Base-by-base conservation (phyloP, 2,113 vertebrate species). In the Tretioscincus oriximinensis region DNA sequence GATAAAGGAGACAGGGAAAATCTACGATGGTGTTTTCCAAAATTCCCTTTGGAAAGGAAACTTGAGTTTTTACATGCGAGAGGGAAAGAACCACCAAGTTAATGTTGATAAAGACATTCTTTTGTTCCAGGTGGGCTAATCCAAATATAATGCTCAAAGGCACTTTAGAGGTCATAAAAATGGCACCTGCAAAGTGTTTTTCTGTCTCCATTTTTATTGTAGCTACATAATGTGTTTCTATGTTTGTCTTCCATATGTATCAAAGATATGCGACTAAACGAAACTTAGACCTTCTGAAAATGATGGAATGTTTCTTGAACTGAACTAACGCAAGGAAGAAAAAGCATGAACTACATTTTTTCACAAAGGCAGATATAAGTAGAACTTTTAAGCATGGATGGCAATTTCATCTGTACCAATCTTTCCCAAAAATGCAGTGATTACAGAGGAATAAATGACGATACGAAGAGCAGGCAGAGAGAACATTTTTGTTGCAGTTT, bases 101-200 rank as follows among this genome's bases (percentile, higher is more conserved):
- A 78, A 85, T 91, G 82, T 88, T 86, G 77, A 82, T 85, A 63
- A 69, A 85, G 73, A 86, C 73, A 83, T 85, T 91, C 65, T 86
- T 90, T 91, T 86, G 78, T 84, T 91, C 84, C 83, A 86, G 74
- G 70, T 75, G 80, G 76, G 81, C 31, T 87, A 85, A 82, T 87
- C 81, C 82, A 87, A 89, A 70, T 80, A 85, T 87, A 84, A 87
- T 82, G 54, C 87, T 86, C 81, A 65, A 82, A 78, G 77, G 26
- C 81, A 84, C 79, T 68, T 72, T 73, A 90, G 79, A 86, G 49
- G 79, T 80, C 82, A 51, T 87, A 89, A 87, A 91, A 78, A 69
- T 31, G 82, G 87, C 89, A 91, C 92, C 91, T 92, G 91, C 86
- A 86, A 81, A 91, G 84, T 67, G 86, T 89, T 82, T 81, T 91